Evolutionary conservation across 2,113 vertebrate species (phyloP).

Genomic region (Prinia subflava): DNA sequence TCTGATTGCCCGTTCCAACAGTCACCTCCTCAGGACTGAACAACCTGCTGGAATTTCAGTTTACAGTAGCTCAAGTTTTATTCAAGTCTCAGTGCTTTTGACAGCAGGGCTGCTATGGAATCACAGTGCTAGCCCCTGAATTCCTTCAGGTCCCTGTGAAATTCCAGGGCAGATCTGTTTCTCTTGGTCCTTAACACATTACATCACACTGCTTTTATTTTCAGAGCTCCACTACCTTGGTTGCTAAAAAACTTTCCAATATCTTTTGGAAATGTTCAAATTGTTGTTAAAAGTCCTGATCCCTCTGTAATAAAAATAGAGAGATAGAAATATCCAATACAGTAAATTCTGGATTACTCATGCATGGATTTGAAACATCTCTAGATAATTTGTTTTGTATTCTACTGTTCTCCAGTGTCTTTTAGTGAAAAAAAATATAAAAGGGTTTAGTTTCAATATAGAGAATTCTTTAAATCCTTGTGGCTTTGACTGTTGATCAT

Average conservation of each 20-base stretch:
- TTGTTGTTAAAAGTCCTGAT: background rate
- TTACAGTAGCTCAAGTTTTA: background rate
- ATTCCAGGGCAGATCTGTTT: background rate
- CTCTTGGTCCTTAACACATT: background rate
- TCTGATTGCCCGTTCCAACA: background rate
- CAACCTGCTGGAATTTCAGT: background rate
- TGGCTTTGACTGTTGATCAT: constrained; percentile 42
- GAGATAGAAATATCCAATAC: background rate
- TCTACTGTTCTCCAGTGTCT: background rate
- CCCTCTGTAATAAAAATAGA: background rate
- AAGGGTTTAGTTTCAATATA: background rate
- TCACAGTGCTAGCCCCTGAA: background rate
- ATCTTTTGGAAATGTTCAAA: background rate
- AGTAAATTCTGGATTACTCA: background rate
- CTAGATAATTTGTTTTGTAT: background rate
- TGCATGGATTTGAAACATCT: background rate
- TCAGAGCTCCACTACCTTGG: background rate
- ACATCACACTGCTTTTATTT: background rate
- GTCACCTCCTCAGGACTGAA: background rate
- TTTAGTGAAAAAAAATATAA: background rate
- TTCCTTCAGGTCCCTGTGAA: background rate
- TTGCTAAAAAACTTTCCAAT: background rate
- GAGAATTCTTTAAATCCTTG: constrained; percentile 45
- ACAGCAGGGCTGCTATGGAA: background rate
- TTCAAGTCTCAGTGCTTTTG: background rate